Evolutionary conservation across 2,113 vertebrate genomes (phyloP).

Genomic region (Bombycilla garrulus): DNA sequence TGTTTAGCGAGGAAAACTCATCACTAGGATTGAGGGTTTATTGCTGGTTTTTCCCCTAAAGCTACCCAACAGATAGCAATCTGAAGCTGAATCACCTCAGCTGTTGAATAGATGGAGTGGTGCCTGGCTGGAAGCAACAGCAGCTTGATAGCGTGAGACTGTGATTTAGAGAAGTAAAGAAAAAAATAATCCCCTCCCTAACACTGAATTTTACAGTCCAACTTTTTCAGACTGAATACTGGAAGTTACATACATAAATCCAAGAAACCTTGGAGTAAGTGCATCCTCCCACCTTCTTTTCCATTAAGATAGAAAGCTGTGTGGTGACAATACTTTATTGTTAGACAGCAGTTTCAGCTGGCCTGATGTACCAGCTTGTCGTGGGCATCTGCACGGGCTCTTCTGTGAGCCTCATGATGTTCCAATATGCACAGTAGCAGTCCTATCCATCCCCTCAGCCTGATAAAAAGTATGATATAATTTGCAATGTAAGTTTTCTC

Average conservation of each 20-base stretch:
- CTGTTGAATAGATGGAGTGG: background rate
- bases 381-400: background rate
- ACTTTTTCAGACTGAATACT: background rate
- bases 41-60: background rate
- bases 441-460: background rate
- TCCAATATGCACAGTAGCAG: background rate
- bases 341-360: background rate
- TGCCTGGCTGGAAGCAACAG: background rate
- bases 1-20: background rate
- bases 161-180: constrained; percentile 36
- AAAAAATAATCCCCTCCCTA: background rate
- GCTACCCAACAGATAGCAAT: background rate
- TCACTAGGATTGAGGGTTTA: background rate
- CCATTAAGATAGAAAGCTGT: background rate
- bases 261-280: background rate
- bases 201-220: background rate
- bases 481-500: background rate
- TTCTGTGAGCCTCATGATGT: background rate
- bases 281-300: background rate
- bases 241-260: background rate
- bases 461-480: background rate
- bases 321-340: background rate
- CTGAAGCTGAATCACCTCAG: background rate
- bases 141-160: background rate
- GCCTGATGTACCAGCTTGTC: background rate